These are phyloP conservation scores for Molorchus minor DNA, from an alignment of 2,888 invertebrate species.

Conservation along the genomic window DNA sequence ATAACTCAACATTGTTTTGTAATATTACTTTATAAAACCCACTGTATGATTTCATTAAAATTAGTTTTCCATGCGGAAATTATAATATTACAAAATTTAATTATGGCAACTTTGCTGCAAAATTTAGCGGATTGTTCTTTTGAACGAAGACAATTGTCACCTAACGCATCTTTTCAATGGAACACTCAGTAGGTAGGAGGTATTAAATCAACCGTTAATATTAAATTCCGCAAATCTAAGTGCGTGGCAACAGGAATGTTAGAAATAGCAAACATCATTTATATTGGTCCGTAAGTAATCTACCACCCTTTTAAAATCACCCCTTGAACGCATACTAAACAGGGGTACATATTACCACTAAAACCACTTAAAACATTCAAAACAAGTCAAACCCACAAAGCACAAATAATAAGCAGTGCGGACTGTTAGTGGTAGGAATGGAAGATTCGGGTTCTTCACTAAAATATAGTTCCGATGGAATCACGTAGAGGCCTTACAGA, in stretches of 20 bases:
- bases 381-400: slow-evolving; percentile 38
- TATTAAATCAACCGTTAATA: too few relatives aligned
- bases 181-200: too few relatives aligned
- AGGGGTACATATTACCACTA: slow-evolving; percentile 39
- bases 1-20: too few relatives aligned
- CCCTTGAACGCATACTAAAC: slow-evolving; percentile 34
- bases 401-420: slow-evolving; percentile 38
- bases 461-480: slow-evolving; percentile 26
- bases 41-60: too few relatives aligned
- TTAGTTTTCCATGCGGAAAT: too few relatives aligned
- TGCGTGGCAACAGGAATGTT: neutral
- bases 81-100: too few relatives aligned
- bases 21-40: too few relatives aligned
- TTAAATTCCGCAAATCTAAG: neutral
- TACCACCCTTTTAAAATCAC: slow-evolving; percentile 35
- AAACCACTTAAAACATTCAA: slow-evolving; percentile 40
- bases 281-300: slow-evolving; percentile 10
- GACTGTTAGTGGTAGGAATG: slow-evolving; percentile 32
- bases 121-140: too few relatives aligned
- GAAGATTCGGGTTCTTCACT: slow-evolving; percentile 32
- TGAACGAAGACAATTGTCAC: too few relatives aligned
- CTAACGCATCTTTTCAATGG: too few relatives aligned
- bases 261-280: slow-evolving; percentile 13
- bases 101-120: too few relatives aligned
- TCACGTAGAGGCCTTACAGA: slow-evolving; percentile 27